A percentile compares a stretch with the other conserved stretches of the same genome.
Evolutionary conservation across 1,140 invertebrate species (phyloP).

Genomic region (Hyphantria cunea): DNA sequence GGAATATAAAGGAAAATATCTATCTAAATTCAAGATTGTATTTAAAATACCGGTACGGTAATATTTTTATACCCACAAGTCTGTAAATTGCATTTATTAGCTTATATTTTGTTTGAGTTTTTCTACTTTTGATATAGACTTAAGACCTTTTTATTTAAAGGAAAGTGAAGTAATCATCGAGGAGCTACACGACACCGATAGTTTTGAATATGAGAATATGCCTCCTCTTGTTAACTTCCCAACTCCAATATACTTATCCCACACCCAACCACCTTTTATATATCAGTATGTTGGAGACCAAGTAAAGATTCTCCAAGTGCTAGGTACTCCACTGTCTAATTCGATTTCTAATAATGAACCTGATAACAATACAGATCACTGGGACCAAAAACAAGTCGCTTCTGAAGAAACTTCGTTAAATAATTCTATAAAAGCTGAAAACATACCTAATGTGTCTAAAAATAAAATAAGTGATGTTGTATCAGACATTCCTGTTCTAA

Average conservation of each 20-base stretch:
- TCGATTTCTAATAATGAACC: slow-evolving; percentile 41
- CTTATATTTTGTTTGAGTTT: slow-evolving; percentile 36
- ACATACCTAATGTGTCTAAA: slow-evolving; percentile 6
- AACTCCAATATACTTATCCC: slow-evolving; percentile 63
- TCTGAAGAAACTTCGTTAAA: slow-evolving; percentile 35
- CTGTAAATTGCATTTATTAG: slow-evolving; percentile 72
- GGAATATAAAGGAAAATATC: too few relatives aligned
- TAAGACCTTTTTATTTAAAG: slow-evolving; percentile 80
- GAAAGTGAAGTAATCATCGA: slow-evolving; percentile 78
- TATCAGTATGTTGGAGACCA: slow-evolving; percentile 73
- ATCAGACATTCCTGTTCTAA: slow-evolving; percentile 18
- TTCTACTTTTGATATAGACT: slow-evolving; percentile 64
- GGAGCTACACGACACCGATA: slow-evolving; percentile 76
- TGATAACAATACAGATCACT: slow-evolving; percentile 44
- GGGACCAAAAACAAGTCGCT: slow-evolving; percentile 52
- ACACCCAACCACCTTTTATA: slow-evolving; percentile 73
- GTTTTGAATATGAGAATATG: slow-evolving; percentile 69
- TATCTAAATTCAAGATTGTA: background rate
- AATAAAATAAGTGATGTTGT: slow-evolving; percentile 13
- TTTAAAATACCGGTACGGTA: background rate
- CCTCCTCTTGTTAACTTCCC: slow-evolving; percentile 64
- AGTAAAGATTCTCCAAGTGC: slow-evolving; percentile 70
- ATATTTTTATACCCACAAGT: slow-evolving; percentile 41
- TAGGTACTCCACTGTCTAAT: slow-evolving; percentile 56
- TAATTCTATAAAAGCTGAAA: slow-evolving; percentile 30